Evolutionary conservation across 2,888 invertebrate species (phyloP).

Genomic region (Hydrotaea diabolus): DNA sequence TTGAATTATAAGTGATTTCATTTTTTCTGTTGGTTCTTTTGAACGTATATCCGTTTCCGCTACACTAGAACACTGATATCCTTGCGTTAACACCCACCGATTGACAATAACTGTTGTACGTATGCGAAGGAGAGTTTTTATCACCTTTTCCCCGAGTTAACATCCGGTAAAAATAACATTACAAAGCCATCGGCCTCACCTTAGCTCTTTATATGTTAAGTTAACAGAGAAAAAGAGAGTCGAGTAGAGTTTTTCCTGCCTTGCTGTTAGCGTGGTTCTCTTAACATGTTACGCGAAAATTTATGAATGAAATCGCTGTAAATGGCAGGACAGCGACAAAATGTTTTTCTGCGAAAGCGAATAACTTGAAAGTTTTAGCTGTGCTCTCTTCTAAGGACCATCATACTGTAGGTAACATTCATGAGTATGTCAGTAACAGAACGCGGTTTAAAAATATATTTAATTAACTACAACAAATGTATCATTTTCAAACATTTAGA

Average conservation of each 20-base stretch:
- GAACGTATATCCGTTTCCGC: conserved; percentile 12
- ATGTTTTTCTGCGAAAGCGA: neutral
- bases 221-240: conserved; percentile 6
- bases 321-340: neutral
- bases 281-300: neutral
- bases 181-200: neutral
- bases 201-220: neutral
- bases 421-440: neutral
- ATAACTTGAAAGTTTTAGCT: no score
- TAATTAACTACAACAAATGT: neutral
- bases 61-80: conserved; percentile 42
- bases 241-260: neutral
- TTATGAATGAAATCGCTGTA: conserved; percentile 14
- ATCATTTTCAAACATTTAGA: no score
- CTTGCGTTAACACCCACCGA: conserved; percentile 29
- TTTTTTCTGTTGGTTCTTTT: neutral
- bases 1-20: neutral
- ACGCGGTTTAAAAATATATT: neutral
- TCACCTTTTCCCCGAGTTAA: neutral
- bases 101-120: conserved; percentile 35
- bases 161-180: neutral
- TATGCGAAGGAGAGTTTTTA: neutral
- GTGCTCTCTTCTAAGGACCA: no score
- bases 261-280: neutral
- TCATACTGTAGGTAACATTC: neutral